phyloP scores from a whole-genome alignment of 1,140 invertebrate genomes.

The Drosophila serrata region DNA sequence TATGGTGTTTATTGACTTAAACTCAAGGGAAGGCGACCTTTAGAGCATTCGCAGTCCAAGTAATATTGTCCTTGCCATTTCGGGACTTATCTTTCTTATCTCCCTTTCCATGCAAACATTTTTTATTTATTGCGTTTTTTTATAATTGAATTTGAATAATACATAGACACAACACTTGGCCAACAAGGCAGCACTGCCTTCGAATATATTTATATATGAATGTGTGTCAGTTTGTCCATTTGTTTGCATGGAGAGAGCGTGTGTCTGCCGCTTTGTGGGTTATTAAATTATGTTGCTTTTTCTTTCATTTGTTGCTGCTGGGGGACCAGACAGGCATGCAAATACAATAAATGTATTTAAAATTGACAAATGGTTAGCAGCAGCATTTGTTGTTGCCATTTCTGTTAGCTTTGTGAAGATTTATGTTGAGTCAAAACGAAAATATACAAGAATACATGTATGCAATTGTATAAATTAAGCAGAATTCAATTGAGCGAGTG shows the following conservation, averaged over 20 bases:
- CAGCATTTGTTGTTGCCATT: slow-evolving; percentile 56
- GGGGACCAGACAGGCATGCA: slow-evolving; percentile 57
- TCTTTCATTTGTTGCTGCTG: slow-evolving; percentile 43
- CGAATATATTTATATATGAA: slow-evolving; percentile 3
- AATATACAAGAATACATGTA: slow-evolving; percentile 10
- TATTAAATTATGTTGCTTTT: slow-evolving; percentile 76
- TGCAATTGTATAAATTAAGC: slow-evolving; percentile 53
- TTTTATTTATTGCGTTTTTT: slow-evolving; percentile 72
- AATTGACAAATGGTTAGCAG: slow-evolving; percentile 75
- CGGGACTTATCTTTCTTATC: slow-evolving; percentile 22
- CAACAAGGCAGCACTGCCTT: slow-evolving; percentile 41
- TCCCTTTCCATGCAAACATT: slow-evolving; percentile 52
- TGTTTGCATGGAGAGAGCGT: slow-evolving; percentile 9
- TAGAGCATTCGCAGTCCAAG: slow-evolving; percentile 1
- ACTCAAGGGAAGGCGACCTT: not conserved
- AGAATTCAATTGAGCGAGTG: slow-evolving; percentile 52
- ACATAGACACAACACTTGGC: slow-evolving; percentile 69
- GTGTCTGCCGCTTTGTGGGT: slow-evolving; percentile 55
- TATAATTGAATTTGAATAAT: slow-evolving; percentile 81
- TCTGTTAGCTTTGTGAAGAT: slow-evolving; percentile 64
- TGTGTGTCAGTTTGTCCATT: slow-evolving; percentile 3
- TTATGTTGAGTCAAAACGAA: slow-evolving; percentile 48
- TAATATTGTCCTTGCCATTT: slow-evolving; percentile 5
- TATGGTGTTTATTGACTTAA: not conserved
- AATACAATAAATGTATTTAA: slow-evolving; percentile 77